These are phyloP conservation scores for Germaria angustata DNA, from an alignment of 2,888 invertebrate species.

Conservation along the genomic window DNA sequence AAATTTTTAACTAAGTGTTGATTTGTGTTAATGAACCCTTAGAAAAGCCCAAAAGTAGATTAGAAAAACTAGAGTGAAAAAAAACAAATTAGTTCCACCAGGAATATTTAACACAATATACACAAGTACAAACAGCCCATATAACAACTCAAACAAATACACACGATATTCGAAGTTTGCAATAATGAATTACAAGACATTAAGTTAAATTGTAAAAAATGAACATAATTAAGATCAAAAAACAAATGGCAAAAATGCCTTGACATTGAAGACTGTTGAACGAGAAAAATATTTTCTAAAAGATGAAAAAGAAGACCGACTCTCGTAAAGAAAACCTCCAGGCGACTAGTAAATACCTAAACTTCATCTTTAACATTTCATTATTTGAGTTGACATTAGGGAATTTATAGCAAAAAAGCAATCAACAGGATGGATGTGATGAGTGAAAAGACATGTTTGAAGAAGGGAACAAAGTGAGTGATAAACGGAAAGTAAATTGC, in stretches of 20 bases:
- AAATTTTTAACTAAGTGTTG: conserved; percentile 55
- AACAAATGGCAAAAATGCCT: not conserved
- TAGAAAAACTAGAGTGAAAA: conserved; percentile 17
- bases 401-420: conserved; percentile 51
- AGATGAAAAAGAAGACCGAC: conserved; percentile 16
- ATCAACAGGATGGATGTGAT: conserved; percentile 41
- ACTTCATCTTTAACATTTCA: conserved; percentile 17
- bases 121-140: conserved; percentile 19
- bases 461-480: not conserved
- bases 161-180: conserved; percentile 59
- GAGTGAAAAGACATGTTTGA: not conserved
- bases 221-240: conserved; percentile 4
- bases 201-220: conserved; percentile 71
- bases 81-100: conserved; percentile 59
- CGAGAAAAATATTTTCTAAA: not conserved
- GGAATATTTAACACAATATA: conserved; percentile 38
- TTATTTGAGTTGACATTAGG: conserved; percentile 59
- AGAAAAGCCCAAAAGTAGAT: conserved; percentile 3
- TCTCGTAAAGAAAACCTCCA: conserved; percentile 20
- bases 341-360: conserved; percentile 4
- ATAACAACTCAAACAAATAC: conserved; percentile 39
- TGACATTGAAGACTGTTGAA: not conserved
- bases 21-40: conserved; percentile 55
- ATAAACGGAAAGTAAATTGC: not conserved
- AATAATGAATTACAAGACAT: conserved; percentile 76